These are phyloP conservation scores for Trialeurodes vaporariorum DNA, from an alignment of 1,140 invertebrate species.

Conservation along the genomic window DNA sequence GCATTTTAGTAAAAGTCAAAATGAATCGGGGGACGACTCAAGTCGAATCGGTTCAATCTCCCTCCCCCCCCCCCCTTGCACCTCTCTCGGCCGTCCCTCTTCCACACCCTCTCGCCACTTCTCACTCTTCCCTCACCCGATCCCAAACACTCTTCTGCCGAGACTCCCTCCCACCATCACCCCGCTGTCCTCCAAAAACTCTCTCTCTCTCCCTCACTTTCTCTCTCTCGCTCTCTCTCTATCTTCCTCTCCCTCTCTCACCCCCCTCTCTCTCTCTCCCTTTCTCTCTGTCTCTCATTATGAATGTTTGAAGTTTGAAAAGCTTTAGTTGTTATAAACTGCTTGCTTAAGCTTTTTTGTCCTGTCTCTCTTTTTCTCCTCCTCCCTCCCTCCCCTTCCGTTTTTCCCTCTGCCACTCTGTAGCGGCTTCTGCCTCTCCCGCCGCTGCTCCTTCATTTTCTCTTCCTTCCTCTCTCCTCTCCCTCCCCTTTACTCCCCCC, in stretches of 20 bases:
- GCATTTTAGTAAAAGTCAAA: no score
- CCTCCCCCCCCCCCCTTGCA: no score
- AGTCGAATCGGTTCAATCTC: no score
- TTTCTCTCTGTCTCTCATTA: conserved; percentile 12
- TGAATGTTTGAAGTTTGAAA: conserved; percentile 4
- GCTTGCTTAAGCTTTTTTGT: background rate
- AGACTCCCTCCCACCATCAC: conserved; percentile 4
- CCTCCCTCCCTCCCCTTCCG: background rate
- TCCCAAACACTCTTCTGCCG: conserved; percentile 8
- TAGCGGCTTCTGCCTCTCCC: no score
- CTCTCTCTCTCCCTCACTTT: conserved; percentile 4
- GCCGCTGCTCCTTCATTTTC: no score
- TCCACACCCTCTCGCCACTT: no score
- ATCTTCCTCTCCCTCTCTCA: conserved; percentile 8
- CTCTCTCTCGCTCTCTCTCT: conserved; percentile 5
- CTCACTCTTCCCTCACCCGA: background rate
- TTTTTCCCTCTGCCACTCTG: no score
- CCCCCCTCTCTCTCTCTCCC: conserved; percentile 11
- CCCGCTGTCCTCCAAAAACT: conserved; percentile 5
- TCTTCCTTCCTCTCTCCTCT: background rate
- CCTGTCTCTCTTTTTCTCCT: background rate
- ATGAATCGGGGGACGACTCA: no score
- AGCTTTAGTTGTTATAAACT: conserved; percentile 8
- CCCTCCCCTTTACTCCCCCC: background rate
- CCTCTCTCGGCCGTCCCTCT: no score